Evolutionary conservation across 1,140 invertebrate genomes (phyloP).

Genomic region (Neoseiulus cucumeris): DNA sequence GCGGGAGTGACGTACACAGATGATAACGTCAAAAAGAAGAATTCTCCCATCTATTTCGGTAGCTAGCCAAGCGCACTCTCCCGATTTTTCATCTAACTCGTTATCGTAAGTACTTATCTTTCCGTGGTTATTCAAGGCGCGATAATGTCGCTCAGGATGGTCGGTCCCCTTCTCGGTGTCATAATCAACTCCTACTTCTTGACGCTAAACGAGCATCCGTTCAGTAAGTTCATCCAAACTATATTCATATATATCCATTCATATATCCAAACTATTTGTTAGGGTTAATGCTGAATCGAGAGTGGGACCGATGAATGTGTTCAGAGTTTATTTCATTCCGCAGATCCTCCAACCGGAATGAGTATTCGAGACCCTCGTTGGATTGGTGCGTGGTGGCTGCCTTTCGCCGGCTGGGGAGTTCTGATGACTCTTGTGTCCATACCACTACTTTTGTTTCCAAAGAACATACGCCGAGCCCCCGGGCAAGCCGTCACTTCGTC

Average conservation of each 20-base stretch:
- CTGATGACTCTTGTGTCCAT: constrained; percentile 19
- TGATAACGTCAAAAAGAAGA: constrained; percentile 18
- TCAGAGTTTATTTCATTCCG: too few relatives aligned
- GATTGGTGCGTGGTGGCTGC: constrained; percentile 37
- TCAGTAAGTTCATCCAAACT: too few relatives aligned
- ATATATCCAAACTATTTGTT: too few relatives aligned
- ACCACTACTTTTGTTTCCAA: constrained; percentile 22
- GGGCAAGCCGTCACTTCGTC: neutral
- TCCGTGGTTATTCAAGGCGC: constrained; percentile 12
- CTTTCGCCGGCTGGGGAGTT: constrained; percentile 21
- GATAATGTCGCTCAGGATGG: constrained; percentile 18
- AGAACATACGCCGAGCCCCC: neutral
- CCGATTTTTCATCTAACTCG: too few relatives aligned
- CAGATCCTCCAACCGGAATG: constrained; percentile 16
- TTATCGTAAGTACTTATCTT: neutral
- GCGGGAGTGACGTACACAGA: constrained; percentile 14
- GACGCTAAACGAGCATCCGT: constrained; percentile 21
- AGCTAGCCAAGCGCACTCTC: neutral
- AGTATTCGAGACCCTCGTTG: constrained; percentile 26
- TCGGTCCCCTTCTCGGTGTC: constrained; percentile 20
- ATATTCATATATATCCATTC: too few relatives aligned
- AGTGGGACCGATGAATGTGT: too few relatives aligned
- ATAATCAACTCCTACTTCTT: constrained; percentile 19
- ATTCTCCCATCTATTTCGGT: constrained; percentile 18
- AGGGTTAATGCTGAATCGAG: too few relatives aligned